phyloP scores from a whole-genome alignment of 2,797 vertebrate species.

The Miichthys miiuy region DNA sequence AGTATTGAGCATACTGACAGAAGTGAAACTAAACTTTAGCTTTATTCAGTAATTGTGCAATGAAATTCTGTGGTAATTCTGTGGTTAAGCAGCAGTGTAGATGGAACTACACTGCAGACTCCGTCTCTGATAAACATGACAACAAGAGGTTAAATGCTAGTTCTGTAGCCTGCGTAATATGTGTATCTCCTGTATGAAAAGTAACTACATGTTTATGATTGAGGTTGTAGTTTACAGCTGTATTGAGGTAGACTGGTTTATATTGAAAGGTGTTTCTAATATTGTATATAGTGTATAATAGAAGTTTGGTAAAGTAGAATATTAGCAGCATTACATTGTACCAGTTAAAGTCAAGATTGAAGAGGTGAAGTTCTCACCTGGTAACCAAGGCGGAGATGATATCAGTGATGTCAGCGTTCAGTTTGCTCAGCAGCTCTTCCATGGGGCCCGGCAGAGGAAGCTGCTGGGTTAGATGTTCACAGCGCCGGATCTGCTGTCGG shows the following conservation, averaged over 20 bases:
- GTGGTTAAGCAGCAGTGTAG: conserved; percentile 12
- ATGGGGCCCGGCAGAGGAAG: conserved; percentile 92
- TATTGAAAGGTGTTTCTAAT: too few species aligned
- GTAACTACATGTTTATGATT: too few species aligned
- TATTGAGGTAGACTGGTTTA: too few species aligned
- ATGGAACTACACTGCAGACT: not conserved
- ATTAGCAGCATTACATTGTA: too few species aligned
- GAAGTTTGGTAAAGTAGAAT: too few species aligned
- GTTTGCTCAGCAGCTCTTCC: conserved; percentile 92
- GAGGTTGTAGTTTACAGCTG: too few species aligned
- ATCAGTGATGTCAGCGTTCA: conserved; percentile 93
- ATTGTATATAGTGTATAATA: too few species aligned
- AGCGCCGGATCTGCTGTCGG: conserved; percentile 92
- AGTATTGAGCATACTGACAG: not conserved
- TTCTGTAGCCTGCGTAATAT: not conserved
- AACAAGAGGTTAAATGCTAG: not conserved
- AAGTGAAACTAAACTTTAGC: conserved; percentile 5
- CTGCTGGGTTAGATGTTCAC: conserved; percentile 94
- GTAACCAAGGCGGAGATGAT: conserved; percentile 96
- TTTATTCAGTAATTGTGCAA: conserved; percentile 5
- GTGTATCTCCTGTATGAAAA: not conserved
- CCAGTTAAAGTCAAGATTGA: not conserved
- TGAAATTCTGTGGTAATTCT: not conserved
- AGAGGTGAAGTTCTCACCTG: conserved; percentile 76
- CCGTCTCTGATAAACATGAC: not conserved